These are phyloP conservation scores for Nephrotoma appendiculata DNA, from an alignment of 2,888 invertebrate genomes.

Conservation along the genomic window DNA sequence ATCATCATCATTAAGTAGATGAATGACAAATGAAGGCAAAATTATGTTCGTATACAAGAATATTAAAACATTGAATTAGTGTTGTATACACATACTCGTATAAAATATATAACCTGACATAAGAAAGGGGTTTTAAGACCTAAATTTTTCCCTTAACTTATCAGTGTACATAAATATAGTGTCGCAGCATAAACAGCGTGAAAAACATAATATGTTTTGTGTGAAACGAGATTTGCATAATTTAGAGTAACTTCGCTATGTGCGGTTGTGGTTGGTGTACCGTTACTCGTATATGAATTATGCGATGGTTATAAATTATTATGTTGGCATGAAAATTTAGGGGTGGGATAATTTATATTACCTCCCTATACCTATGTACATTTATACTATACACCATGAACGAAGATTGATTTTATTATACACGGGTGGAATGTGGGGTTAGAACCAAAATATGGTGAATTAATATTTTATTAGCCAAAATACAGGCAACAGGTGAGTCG, in stretches of 20 bases:
- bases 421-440: too few relatives aligned
- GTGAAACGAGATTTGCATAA: background rate
- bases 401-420: too few relatives aligned
- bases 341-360: too few relatives aligned
- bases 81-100: background rate
- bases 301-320: too few relatives aligned
- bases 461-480: too few relatives aligned
- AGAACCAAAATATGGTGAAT: too few relatives aligned
- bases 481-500: too few relatives aligned
- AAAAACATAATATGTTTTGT: background rate
- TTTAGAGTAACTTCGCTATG: background rate
- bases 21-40: background rate
- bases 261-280: background rate
- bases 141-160: background rate
- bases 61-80: background rate
- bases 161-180: background rate
- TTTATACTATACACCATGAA: too few relatives aligned
- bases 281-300: too few relatives aligned
- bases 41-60: background rate
- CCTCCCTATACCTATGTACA: too few relatives aligned
- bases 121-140: background rate
- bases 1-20: background rate
- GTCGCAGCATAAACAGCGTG: background rate
- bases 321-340: too few relatives aligned
- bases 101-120: background rate